phyloP scores from a whole-genome alignment of 2,113 vertebrate species.

The Phylloscopus whistleri region DNA sequence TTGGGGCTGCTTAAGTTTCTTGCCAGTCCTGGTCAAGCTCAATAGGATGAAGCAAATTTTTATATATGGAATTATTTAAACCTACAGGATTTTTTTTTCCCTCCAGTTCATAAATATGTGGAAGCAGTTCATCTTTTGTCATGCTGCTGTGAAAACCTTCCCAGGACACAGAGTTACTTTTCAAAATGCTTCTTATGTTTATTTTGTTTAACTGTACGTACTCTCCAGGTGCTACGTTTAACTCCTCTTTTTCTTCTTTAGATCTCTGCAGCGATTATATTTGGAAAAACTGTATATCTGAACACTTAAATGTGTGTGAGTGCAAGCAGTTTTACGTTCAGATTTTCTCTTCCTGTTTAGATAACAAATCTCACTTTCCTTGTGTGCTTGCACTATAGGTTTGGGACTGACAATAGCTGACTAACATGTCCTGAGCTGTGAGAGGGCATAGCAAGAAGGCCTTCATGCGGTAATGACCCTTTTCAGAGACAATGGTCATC shows the following conservation, averaged over 20 bases:
- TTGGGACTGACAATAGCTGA: conserved; percentile 87
- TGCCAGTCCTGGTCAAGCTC: not conserved
- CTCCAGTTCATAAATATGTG: conserved; percentile 22
- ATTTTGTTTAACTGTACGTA: conserved; percentile 71
- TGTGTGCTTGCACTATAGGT: conserved; percentile 92
- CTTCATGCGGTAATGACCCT: conserved; percentile 83
- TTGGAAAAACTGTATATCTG: conserved; percentile 96
- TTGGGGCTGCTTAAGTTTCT: not conserved
- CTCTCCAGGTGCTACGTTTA: conserved; percentile 77
- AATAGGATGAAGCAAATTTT: not conserved
- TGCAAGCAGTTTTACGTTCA: conserved; percentile 97
- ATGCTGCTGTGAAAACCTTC: conserved; percentile 24
- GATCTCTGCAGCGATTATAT: conserved; percentile 98
- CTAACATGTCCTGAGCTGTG: conserved; percentile 88
- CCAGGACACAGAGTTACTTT: conserved; percentile 50
- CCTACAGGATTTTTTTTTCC: not conserved
- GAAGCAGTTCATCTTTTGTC: conserved; percentile 41
- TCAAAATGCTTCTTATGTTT: conserved; percentile 68
- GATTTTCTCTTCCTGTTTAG: conserved; percentile 87
- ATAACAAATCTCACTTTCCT: conserved; percentile 86
- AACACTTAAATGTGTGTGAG: conserved; percentile 99
- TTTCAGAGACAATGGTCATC: conserved; percentile 87
- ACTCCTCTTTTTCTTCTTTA: conserved; percentile 98
- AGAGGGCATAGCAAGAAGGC: conserved; percentile 85
- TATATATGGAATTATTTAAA: conserved; percentile 7